Percentiles rank a stretch among this genome's conserved stretches.
These are phyloP conservation scores for Sesia apiformis DNA, from an alignment of 2,888 invertebrate species.

Conservation along the genomic window DNA sequence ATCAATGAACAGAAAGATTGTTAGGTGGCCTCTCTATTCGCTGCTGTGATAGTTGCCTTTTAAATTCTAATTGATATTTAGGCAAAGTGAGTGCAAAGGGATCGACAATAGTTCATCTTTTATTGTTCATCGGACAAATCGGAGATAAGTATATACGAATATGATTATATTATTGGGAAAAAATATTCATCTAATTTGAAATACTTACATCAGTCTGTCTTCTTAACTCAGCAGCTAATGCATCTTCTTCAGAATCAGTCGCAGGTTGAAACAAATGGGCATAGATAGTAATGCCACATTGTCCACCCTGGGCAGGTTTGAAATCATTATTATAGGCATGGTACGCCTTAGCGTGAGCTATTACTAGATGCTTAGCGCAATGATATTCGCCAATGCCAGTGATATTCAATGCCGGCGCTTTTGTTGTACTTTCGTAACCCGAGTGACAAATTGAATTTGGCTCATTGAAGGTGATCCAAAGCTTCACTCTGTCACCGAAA, in stretches of 20 bases:
- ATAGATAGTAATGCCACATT: conserved; percentile 37
- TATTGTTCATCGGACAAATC: neutral
- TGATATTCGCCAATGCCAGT: conserved; percentile 60
- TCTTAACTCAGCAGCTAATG: conserved; percentile 55
- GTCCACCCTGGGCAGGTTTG: conserved; percentile 43
- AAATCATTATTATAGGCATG: conserved; percentile 45
- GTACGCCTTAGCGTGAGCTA: conserved; percentile 68
- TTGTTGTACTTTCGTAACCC: conserved; percentile 45
- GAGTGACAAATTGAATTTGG: conserved; percentile 39
- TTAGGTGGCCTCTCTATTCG: too few species aligned
- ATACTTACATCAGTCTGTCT: conserved; percentile 56
- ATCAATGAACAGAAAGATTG: too few species aligned
- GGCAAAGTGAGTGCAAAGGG: neutral
- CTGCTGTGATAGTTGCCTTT: too few species aligned
- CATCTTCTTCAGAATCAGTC: conserved; percentile 46
- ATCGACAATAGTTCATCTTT: neutral
- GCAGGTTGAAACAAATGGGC: conserved; percentile 45
- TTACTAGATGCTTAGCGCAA: conserved; percentile 55
- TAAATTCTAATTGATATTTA: too few species aligned
- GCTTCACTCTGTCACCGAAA: conserved; percentile 61
- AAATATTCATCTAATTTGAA: neutral
- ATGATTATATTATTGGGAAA: neutral
- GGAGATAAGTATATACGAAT: neutral
- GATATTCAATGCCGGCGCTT: conserved; percentile 35
- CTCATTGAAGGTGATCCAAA: conserved; percentile 75